Conservation (phyloP, 2,797 vertebrate genomes). For the Pantherophis vulpinus region DNA sequence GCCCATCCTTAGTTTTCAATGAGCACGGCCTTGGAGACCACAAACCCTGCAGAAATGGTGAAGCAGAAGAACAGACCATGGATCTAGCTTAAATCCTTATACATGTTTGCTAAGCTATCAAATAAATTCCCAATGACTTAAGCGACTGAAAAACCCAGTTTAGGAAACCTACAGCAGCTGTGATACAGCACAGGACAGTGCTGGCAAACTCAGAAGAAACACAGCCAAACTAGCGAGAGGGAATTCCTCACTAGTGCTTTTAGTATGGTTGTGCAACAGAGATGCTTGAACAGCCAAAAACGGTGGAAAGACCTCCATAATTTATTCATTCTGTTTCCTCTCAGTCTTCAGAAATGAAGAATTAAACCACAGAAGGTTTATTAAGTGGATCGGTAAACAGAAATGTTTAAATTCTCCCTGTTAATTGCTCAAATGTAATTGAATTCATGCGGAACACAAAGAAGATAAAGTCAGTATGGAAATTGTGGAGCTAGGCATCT, state of each 20-base stretch:
- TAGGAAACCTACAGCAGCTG: background rate
- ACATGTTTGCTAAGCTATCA: background rate
- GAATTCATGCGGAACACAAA: slow-evolving; percentile 51
- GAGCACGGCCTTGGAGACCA: background rate
- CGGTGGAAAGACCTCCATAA: slow-evolving; percentile 59
- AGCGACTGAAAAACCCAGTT: background rate
- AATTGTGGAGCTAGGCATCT: background rate
- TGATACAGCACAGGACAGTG: no score
- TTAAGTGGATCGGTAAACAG: slow-evolving; percentile 69
- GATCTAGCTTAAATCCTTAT: background rate
- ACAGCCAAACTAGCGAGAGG: no score
- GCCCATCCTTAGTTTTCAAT: background rate
- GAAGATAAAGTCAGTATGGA: background rate
- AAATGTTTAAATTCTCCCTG: slow-evolving; percentile 63
- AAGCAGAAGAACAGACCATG: background rate
- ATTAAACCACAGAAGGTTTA: slow-evolving; percentile 65
- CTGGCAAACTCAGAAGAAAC: background rate
- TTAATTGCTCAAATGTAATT: slow-evolving; percentile 67
- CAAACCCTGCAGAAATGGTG: background rate
- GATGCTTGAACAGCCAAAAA: slow-evolving; percentile 54
- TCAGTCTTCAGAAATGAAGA: slow-evolving; percentile 52
- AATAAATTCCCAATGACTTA: background rate
- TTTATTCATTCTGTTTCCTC: slow-evolving; percentile 54
- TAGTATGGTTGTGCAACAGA: slow-evolving; percentile 18
- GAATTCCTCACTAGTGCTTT: background rate